phyloP scores from a whole-genome alignment of 2,797 vertebrate genomes.

The Gephyroberyx darwinii region DNA sequence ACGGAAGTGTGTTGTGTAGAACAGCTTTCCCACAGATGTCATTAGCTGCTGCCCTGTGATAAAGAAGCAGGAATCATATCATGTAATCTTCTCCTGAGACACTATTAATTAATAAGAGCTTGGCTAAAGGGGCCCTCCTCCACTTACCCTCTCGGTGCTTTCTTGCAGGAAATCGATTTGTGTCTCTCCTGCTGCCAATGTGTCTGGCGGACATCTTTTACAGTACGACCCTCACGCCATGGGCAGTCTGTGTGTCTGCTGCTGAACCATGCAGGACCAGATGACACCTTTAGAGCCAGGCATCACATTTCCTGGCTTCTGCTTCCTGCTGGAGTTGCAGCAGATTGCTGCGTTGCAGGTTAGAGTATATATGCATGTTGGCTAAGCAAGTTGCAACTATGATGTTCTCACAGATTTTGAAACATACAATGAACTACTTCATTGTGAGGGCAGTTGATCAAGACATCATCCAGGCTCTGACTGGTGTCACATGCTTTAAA shows the following conservation, averaged over 20 bases:
- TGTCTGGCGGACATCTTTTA: conserved; percentile 81
- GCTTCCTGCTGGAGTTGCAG: conserved; percentile 57
- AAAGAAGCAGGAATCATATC: conserved; percentile 79
- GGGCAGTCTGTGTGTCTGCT: conserved; percentile 75
- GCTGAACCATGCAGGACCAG: conserved; percentile 55
- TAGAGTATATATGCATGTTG: not conserved
- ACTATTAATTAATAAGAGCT: conserved; percentile 82
- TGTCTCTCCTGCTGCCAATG: conserved; percentile 79
- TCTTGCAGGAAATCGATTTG: conserved; percentile 77
- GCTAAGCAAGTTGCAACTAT: not conserved
- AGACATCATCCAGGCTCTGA: too few species aligned
- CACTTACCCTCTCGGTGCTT: conserved; percentile 70
- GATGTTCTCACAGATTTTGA: too few species aligned
- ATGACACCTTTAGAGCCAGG: conserved; percentile 69
- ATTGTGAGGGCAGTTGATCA: too few species aligned
- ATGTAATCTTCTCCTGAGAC: conserved; percentile 77
- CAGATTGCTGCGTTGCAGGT: not conserved
- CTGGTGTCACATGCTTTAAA: too few species aligned
- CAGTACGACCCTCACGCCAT: conserved; percentile 66
- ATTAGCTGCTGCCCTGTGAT: conserved; percentile 76
- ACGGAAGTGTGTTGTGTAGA: conserved; percentile 51
- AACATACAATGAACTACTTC: too few species aligned
- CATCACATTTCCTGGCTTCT: conserved; percentile 63
- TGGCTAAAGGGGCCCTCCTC: conserved; percentile 72
- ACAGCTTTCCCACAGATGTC: conserved; percentile 73